Evolutionary conservation across 2,797 vertebrate species (phyloP).

Genomic region (Notolabrus celidotus): DNA sequence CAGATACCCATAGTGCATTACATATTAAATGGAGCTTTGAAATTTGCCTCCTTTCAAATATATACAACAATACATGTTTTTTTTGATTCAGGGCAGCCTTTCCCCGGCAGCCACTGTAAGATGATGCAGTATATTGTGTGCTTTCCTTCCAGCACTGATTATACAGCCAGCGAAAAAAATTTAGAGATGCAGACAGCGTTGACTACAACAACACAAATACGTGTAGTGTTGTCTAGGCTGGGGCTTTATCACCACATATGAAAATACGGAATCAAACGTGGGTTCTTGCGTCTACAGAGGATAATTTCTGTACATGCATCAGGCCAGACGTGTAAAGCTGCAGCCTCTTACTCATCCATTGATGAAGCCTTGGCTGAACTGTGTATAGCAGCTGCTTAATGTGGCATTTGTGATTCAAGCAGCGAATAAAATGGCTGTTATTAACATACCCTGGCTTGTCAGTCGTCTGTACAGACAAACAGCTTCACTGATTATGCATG

Average conservation of each 20-base stretch:
- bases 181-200: slow-evolving; percentile 23
- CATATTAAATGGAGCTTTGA: too few species aligned
- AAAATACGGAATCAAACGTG: slow-evolving; percentile 13
- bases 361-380: slow-evolving; percentile 18
- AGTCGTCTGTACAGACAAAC: slow-evolving; percentile 32
- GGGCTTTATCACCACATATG: not conserved
- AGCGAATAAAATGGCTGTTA: slow-evolving; percentile 1
- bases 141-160: slow-evolving; percentile 29
- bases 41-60: too few species aligned
- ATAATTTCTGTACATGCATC: slow-evolving; percentile 8
- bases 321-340: slow-evolving; percentile 7
- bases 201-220: slow-evolving; percentile 30
- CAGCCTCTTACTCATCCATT: slow-evolving; percentile 24
- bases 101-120: slow-evolving; percentile 14
- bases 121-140: not conserved
- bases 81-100: not conserved
- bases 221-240: slow-evolving; percentile 6
- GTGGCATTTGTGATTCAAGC: slow-evolving; percentile 40
- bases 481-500: slow-evolving; percentile 36
- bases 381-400: slow-evolving; percentile 17
- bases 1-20: too few species aligned
- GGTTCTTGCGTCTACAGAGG: not conserved
- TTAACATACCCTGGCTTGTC: slow-evolving; percentile 14
- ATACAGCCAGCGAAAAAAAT: slow-evolving; percentile 21
- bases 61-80: too few species aligned